Conservation (phyloP, 2,113 vertebrate species). For the Elephantulus edwardii region DNA sequence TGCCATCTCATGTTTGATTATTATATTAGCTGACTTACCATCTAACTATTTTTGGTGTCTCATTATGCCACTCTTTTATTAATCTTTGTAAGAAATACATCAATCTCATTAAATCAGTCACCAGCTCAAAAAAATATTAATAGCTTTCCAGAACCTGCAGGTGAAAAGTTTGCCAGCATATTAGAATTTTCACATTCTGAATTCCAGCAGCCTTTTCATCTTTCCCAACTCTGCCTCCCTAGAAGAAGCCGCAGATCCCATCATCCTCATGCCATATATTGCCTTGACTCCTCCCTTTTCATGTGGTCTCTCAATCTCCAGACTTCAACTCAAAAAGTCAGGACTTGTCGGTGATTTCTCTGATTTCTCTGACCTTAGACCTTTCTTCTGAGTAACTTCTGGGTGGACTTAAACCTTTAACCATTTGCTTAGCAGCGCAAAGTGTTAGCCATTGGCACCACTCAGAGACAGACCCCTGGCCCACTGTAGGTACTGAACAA, state of each 20-base stretch:
- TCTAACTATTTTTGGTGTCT: not conserved
- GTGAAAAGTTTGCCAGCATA: not conserved
- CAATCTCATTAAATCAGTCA: not conserved
- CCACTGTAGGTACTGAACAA: not conserved
- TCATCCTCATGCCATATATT: not conserved
- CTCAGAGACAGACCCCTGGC: not conserved
- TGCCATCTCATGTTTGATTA: not conserved
- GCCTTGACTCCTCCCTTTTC: not conserved
- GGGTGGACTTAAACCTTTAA: not conserved
- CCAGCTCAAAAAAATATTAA: not conserved
- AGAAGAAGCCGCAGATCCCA: not conserved
- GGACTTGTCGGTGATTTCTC: not conserved
- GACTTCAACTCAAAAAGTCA: not conserved
- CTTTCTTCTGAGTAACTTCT: not conserved
- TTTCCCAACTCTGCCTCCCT: not conserved
- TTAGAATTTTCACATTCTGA: not conserved
- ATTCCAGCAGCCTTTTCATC: not conserved
- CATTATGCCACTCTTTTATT: not conserved
- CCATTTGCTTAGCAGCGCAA: not conserved
- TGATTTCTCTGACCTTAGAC: not conserved
- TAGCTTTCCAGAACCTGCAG: not conserved
- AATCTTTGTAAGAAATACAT: not conserved
- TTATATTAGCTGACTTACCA: not conserved
- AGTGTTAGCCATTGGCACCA: not conserved
- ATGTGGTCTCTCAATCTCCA: not conserved